A percentile compares a stretch with the other conserved stretches of the same genome.
Conservation (phyloP, 2,888 invertebrate genomes). For the Andricus curvator region DNA sequence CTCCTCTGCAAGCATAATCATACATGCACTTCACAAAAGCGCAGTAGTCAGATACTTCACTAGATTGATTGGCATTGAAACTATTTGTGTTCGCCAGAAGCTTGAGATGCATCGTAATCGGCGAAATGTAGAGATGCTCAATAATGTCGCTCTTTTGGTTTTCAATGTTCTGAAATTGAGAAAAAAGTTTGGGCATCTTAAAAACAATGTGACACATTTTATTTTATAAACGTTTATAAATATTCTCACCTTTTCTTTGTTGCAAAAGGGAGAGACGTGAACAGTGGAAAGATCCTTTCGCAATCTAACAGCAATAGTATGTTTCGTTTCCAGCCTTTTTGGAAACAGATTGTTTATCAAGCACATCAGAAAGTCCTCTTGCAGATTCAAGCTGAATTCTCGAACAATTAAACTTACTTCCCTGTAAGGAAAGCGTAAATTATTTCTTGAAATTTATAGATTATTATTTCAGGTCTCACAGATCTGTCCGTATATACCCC, state of each 20-base stretch:
- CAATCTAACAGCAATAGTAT: slow-evolving; percentile 70
- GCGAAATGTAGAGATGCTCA: slow-evolving; percentile 82
- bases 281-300: slow-evolving; percentile 69
- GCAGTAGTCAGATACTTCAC: slow-evolving; percentile 66
- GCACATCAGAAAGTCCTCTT: slow-evolving; percentile 69
- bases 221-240: background rate
- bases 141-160: slow-evolving; percentile 72
- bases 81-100: slow-evolving; percentile 77
- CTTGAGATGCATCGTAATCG: slow-evolving; percentile 82
- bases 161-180: slow-evolving; percentile 28
- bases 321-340: slow-evolving; percentile 66
- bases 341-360: slow-evolving; percentile 66
- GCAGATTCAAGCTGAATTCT: slow-evolving; percentile 69
- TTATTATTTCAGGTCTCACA: background rate
- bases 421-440: slow-evolving; percentile 55
- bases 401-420: slow-evolving; percentile 67
- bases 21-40: slow-evolving; percentile 69
- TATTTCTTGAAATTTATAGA: background rate
- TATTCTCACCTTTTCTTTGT: slow-evolving; percentile 46
- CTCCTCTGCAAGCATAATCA: slow-evolving; percentile 69
- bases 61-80: slow-evolving; percentile 54
- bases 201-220: background rate
- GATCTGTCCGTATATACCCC: too few relatives aligned
- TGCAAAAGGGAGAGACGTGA: slow-evolving; percentile 53
- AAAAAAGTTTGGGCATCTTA: background rate